Evolutionary conservation across 1,140 invertebrate genomes (phyloP), one percentile per base, ranked within the genome.

Genomic region (Drosophila sturtevanti): DNA sequence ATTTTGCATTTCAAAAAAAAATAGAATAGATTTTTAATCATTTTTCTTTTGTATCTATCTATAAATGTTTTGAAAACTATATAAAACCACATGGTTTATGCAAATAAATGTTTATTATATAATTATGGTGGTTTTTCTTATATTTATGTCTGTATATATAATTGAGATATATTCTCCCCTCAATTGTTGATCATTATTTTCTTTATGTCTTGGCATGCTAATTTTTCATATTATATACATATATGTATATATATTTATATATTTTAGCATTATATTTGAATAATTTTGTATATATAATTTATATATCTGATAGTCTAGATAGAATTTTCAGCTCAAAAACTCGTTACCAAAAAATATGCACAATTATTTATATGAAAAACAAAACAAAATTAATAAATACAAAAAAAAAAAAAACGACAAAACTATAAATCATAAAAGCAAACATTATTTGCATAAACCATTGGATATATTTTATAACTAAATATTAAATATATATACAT

Each of bases 401-500:
- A 64, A 51, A 38, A 68, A 58, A 41, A 44, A 51, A 73, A 73
- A 22, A 44, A 41, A 68, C 27, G 27, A 31, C 27, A 71, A 63
- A 68, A 34, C 48, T 66, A 69, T 48, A n/a, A 48, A 48, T 48
- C 41, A 59, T 64, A 65, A 68, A 59, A 62, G 61, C 38, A 62
- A 72, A 79, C 69, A 86, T 82, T 90, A 74, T 90, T 91, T 91
- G 90, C 90, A 91, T 91, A 91, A 91, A 91, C 90, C 90, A 91
- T 91, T 91, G 90, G 90, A 87, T 69, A 73, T 48, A 48, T 21
- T 48, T 48, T 48, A 48, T 48, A 48, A 48, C 41, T 48, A 48
- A 48, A 48, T 48, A 48, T 48, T 48, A 18, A 48, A 48, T 21
- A 48, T 48, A 18, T 18, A 18, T 18, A 18, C 16, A 44, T 44